Evolutionary conservation across 1,140 invertebrate species (phyloP), one percentile per base, ranked within the genome.

Genomic region (Ceratosolen fusciceps): DNA sequence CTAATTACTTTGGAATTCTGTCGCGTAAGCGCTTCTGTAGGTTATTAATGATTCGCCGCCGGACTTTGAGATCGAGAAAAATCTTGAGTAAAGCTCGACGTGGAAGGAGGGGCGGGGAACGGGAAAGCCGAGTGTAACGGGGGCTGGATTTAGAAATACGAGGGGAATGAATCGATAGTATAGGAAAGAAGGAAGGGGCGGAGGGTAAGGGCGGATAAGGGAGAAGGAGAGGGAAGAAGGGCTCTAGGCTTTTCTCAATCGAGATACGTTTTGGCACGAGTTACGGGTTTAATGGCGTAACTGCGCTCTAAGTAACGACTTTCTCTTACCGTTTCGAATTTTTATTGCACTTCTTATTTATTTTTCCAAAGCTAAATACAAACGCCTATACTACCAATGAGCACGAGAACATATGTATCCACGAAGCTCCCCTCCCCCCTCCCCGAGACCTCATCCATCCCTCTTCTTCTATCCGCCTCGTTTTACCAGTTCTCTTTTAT

Each of bases 271-370:
- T 65, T 86, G 84, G 83, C 83, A 84, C 78, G 65, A 82, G 74
- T 81, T 82, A 80, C 77, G 62, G 49, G 74, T 82, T 74, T 83
- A 85, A 85, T 72, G 78, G 70, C 70, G 77, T 37, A 80, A 67
- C 62, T 24, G 37, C 5, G 34, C 29, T 60, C n/a, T 29, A 52
- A 81, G 65, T 82, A 81, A 83, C 72, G 73, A 70, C 60, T 54
- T 43, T 19, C 14, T 34, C 26, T 58, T 56, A 78, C 80, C 74
- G 34, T 82, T 77, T 70, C 67, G 68, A n/a, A 81, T 74, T 71
- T 83, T 84, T 84, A 84, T 85, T 80, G 76, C 80, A 21, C 54
- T 56, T 81, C 75, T 82, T 83, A 84, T 86, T 84, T 81, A 83
- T 82, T 80, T 80, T 74, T 37, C 54, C 2, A 10, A 74, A 29